phyloP scores from a whole-genome alignment of 2,797 vertebrate genomes.

The Semaprochilodus insignis region DNA sequence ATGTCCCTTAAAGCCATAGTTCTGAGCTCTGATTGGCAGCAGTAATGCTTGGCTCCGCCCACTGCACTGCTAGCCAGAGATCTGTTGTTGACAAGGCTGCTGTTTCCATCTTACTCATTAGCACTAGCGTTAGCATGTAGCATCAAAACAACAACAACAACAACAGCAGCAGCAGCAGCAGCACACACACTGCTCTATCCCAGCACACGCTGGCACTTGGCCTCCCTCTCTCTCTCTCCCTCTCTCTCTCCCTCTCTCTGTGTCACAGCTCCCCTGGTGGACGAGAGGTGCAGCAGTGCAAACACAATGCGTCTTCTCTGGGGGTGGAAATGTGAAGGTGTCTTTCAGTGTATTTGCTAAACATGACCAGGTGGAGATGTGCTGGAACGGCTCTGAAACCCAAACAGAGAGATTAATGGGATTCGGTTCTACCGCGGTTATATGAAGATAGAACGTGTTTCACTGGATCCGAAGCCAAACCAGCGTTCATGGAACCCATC shows the following conservation, averaged over 20 bases:
- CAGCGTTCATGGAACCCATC: no score
- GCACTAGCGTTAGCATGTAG: slow-evolving; percentile 68
- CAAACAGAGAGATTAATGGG: no score
- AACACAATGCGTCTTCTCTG: not conserved
- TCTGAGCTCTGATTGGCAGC: slow-evolving; percentile 59
- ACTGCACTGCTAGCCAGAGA: slow-evolving; percentile 67
- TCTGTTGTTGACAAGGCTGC: slow-evolving; percentile 70
- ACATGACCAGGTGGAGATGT: no score
- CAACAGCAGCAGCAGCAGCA: slow-evolving; percentile 3
- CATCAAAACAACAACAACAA: slow-evolving; percentile 60
- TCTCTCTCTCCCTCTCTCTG: not conserved
- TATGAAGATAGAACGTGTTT: no score
- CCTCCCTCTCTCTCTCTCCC: slow-evolving; percentile 25
- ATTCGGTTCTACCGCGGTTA: no score
- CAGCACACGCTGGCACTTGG: slow-evolving; percentile 56
- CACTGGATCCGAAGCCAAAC: no score
- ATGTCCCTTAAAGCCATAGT: not conserved
- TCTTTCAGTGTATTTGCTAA: no score
- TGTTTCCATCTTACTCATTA: slow-evolving; percentile 74
- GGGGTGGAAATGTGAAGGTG: no score
- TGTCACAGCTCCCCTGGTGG: slow-evolving; percentile 64
- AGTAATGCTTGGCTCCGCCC: slow-evolving; percentile 62
- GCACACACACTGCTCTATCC: slow-evolving; percentile 1
- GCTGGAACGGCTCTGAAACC: no score
- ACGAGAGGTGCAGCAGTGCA: slow-evolving; percentile 12